Evolutionary conservation across 2,888 invertebrate genomes (phyloP).

Genomic region (Camptogramma bilineatum): DNA sequence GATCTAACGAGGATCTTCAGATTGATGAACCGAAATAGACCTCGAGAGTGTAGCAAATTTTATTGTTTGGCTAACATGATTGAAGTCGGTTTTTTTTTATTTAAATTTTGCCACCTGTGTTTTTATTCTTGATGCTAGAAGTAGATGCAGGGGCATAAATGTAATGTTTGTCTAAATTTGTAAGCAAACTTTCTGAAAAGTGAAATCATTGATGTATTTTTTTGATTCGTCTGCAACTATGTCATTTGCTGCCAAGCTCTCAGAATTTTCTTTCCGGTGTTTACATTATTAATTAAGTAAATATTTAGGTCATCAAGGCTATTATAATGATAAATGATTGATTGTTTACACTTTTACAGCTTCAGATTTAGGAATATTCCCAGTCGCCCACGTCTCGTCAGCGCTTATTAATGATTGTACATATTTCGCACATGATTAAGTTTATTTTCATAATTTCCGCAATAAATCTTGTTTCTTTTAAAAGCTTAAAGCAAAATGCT

Average conservation of each 20-base stretch:
- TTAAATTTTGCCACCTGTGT: no score
- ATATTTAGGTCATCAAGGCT: conserved; percentile 41
- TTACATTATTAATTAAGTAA: conserved; percentile 37
- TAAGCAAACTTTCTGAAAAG: not conserved
- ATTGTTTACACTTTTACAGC: conserved; percentile 36
- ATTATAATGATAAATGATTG: conserved; percentile 41
- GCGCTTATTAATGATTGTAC: conserved; percentile 33
- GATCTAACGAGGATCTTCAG: no score
- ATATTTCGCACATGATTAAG: conserved; percentile 22
- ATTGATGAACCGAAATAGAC: no score
- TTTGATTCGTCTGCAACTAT: not conserved
- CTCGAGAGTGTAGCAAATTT: no score
- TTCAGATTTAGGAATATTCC: conserved; percentile 40
- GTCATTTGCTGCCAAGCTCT: conserved; percentile 6
- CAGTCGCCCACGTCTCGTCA: conserved; percentile 25
- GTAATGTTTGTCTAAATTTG: no score
- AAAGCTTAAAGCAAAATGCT: not conserved
- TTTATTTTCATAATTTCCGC: conserved; percentile 28
- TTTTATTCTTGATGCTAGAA: no score
- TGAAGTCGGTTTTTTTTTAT: no score
- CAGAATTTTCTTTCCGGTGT: conserved; percentile 29
- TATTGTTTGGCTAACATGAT: no score
- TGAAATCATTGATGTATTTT: not conserved
- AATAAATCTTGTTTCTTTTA: conserved; percentile 12
- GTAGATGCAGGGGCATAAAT: no score